Evolutionary conservation across 2,113 vertebrate species (phyloP), one percentile per base, ranked within the genome.

Genomic region (Gavialis gangeticus): DNA sequence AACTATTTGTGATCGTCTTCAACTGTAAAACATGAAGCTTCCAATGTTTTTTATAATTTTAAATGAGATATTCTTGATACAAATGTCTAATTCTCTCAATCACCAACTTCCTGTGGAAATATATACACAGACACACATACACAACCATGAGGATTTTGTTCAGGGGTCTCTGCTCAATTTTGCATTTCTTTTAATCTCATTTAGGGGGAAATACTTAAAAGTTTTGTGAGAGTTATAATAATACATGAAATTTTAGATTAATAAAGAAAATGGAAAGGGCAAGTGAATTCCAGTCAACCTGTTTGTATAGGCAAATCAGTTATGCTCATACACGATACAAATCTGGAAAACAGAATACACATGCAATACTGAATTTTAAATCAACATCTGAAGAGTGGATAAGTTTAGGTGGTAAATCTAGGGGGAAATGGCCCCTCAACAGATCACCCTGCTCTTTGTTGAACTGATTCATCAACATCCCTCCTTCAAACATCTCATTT

Each of bases 351-450:
- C 80, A 28, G 57, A 64, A 67, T 85, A 10, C 77, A 66, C 46
- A 77, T 79, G 80, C 66, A 75, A 21, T n/a, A 76, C 82, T 80
- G 64, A 77, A 80, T 91, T 77, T 85, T 85, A 66, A 75, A 85
- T 90, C 89, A 90, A 85, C 58, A 67, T 80, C 77, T 80, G 76
- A 85, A 90, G 75, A 75, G 71, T 79, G 80, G 82, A 80, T 75
- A 80, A 80, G 73, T 84, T 80, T 73, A 77, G 89, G 77, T 66
- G 37, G 58, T 79, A 80, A 82, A 76, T 80, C 79, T 75, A 73
- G 30, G 67, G 46, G 83, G 27, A 81, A 91, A 91, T 81, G 60
- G 82, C 67, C 84, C 80, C 60, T 18, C 66, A 80, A 81, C 75
- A 67, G 75, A 60, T 91, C 77, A 76, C 30, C 77, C 64, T 85